These are phyloP conservation scores for Sander vitreus DNA, from an alignment of 2,113 vertebrate species.

Conservation along the genomic window DNA sequence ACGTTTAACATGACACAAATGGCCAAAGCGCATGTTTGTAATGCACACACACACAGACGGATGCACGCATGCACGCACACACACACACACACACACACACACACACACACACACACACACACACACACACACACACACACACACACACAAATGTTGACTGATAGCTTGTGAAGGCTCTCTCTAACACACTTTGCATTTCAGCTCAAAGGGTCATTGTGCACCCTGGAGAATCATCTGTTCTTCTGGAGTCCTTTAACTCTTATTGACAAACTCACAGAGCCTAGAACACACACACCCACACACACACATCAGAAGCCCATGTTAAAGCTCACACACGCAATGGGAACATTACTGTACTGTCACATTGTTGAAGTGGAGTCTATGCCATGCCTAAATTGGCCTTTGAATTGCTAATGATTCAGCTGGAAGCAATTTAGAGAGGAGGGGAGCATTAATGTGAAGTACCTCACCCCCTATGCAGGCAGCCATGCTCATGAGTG, in stretches of 20 bases:
- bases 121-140: slow-evolving; percentile 30
- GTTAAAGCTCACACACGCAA: slow-evolving; percentile 13
- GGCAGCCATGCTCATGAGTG: slow-evolving; percentile 47
- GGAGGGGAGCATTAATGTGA: slow-evolving; percentile 58
- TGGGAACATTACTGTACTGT: slow-evolving; percentile 20
- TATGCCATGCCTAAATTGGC: slow-evolving; percentile 61
- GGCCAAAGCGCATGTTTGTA: slow-evolving; percentile 46
- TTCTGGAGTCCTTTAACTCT: slow-evolving; percentile 64
- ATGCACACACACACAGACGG: slow-evolving; percentile 5
- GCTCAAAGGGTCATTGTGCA: slow-evolving; percentile 56
- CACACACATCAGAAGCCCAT: neutral
- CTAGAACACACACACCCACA: slow-evolving; percentile 10
- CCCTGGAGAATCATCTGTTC: slow-evolving; percentile 67
- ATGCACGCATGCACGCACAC: neutral
- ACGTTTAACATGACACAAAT: slow-evolving; percentile 19
- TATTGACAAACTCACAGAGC: slow-evolving; percentile 62
- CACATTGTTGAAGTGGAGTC: slow-evolving; percentile 42
- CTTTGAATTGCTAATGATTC: slow-evolving; percentile 69
- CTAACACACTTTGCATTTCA: slow-evolving; percentile 59
- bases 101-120: no score
- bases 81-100: no score
- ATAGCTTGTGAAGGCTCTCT: slow-evolving; percentile 71
- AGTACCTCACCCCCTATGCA: slow-evolving; percentile 52
- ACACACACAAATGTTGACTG: slow-evolving; percentile 50
- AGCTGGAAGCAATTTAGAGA: slow-evolving; percentile 62